Base-by-base conservation (phyloP, 2,113 vertebrate species). In the Neolamprologus modestus region DNA sequence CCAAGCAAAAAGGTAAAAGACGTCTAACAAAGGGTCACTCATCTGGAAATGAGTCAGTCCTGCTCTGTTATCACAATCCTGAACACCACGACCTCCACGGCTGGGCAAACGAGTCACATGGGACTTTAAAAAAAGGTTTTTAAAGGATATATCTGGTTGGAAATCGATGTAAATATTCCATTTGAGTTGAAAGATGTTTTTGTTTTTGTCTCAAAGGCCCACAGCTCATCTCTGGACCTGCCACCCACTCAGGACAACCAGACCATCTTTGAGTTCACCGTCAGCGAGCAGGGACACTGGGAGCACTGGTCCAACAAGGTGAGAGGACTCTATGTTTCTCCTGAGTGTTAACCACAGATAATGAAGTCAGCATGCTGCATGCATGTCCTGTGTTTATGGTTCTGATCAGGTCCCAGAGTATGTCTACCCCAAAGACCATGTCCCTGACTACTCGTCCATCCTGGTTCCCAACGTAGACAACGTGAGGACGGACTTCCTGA, bases 381-480 rank as follows among this genome's bases (percentile, higher is more conserved):
- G 12, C 11, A 4, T 6, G n/a, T 47, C 0, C 24, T 54, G 37
- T 50, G 19, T 42, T 73, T n/a, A 19, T 21, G 31, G 4, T 79
- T 3, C 3, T 8, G 9, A 52, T 83, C 90, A 98, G 97, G 97
- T 98, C 12, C 96, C 96, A 84, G 96, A 97, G 76, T 98, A 97
- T 79, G 83, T 96, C 85, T 97, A 97, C 83, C 97, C 97, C 59
- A 95, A 91, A 85, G 97, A 98, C 92, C 94, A 94, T 1, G 68
- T 97, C 14, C 97, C 97, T 54, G 97, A 97, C 88, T 98, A 97
- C 91, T 93, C 94, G 53, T 97, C 97, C 86, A 97, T 98, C 91
- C 93, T 98, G 81, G 96, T 98, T 53, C 97, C 97, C 63, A 98
- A 98, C 4, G 97, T 98, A 50, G 97, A 98, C 94, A 98, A 97